A percentile compares a stretch with the other conserved stretches of the same genome.
Evolutionary conservation across 2,113 vertebrate genomes (phyloP).

Genomic region (Calyptomena viridis): DNA sequence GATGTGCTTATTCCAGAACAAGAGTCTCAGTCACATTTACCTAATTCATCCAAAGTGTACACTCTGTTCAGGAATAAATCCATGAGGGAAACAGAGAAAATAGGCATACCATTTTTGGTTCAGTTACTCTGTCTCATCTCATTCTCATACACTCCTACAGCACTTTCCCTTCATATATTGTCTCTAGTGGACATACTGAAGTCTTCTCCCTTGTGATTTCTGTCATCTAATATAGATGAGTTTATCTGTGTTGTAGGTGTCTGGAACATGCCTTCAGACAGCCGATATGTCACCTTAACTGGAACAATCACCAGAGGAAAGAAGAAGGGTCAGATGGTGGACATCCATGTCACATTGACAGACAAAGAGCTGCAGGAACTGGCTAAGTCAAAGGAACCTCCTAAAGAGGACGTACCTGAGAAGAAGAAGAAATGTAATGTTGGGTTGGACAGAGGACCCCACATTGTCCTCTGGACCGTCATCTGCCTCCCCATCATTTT

Average conservation of each 20-base stretch:
- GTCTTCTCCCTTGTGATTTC: neutral
- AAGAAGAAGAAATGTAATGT: slow-evolving; percentile 78
- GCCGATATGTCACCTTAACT: slow-evolving; percentile 94
- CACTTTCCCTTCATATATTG: neutral
- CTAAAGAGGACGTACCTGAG: slow-evolving; percentile 74
- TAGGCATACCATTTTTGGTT: neutral
- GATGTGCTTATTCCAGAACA: neutral
- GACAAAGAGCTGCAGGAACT: slow-evolving; percentile 92
- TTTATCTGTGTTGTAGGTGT: slow-evolving; percentile 64
- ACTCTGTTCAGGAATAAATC: neutral
- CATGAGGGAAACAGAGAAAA: neutral
- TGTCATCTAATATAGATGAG: neutral
- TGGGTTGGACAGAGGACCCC: slow-evolving; percentile 86
- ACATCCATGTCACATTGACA: slow-evolving; percentile 94
- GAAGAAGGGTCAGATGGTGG: slow-evolving; percentile 98
- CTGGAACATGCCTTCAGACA: slow-evolving; percentile 89
- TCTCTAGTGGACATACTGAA: neutral
- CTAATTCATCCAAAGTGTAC: neutral
- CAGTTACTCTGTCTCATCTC: neutral
- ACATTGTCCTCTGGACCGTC: slow-evolving; percentile 91
- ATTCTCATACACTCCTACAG: neutral
- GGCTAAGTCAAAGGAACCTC: slow-evolving; percentile 85
- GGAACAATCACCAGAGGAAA: slow-evolving; percentile 97
- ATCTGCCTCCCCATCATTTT: slow-evolving; percentile 93
- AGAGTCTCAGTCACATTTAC: neutral